Evolutionary conservation across 2,797 vertebrate species (phyloP).

Genomic region (Rhinogobio ventralis): DNA sequence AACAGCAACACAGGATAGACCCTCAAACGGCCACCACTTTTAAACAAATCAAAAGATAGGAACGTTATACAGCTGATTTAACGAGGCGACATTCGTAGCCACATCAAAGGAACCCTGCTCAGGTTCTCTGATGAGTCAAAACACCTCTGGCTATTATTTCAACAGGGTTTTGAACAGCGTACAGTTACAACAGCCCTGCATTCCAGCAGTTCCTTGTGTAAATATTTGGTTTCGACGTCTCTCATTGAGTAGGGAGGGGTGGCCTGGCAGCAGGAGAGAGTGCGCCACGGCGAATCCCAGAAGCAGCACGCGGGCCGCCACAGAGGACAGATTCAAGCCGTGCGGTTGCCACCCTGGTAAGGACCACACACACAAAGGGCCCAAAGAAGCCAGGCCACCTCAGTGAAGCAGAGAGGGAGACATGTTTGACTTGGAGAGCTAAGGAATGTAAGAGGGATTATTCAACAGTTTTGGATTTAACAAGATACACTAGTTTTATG

Average conservation of each 20-base stretch:
- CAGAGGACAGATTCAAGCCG: constrained; percentile 46
- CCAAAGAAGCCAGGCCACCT: constrained; percentile 60
- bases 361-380: constrained; percentile 59
- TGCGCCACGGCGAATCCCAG: constrained; percentile 31
- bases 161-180: constrained; percentile 35
- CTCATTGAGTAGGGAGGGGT: constrained; percentile 40
- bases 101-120: constrained; percentile 36
- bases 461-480: constrained; percentile 39
- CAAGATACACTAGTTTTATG: constrained; percentile 15
- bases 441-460: constrained; percentile 43
- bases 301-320: constrained; percentile 37
- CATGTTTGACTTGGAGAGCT: constrained; percentile 60
- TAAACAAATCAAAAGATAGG: constrained; percentile 40
- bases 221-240: constrained; percentile 63
- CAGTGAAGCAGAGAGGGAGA: constrained; percentile 41
- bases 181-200: constrained; percentile 57
- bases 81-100: constrained; percentile 22
- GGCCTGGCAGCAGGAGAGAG: constrained; percentile 49
- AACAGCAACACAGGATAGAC: not conserved
- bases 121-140: constrained; percentile 41
- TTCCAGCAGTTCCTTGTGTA: constrained; percentile 60
- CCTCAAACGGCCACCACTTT: constrained; percentile 7
- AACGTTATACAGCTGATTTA: constrained; percentile 46
- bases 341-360: constrained; percentile 49
- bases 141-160: constrained; percentile 58